Percentiles rank a stretch among this genome's conserved stretches.
These are phyloP conservation scores for Myotis brandtii DNA, from an alignment of 2,113 vertebrate genomes.

Conservation along the genomic window DNA sequence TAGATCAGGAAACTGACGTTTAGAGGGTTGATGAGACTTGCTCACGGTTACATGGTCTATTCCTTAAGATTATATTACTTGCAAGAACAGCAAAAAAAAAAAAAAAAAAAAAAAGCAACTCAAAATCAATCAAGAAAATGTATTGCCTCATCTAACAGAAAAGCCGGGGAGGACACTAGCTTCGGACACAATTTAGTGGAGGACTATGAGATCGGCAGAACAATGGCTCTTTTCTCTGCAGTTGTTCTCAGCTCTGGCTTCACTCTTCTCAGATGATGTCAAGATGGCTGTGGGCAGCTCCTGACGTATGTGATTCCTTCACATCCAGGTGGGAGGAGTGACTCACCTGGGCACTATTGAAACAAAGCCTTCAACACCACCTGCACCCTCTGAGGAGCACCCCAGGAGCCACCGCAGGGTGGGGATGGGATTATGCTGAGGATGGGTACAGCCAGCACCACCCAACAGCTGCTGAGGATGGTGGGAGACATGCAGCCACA, in stretches of 20 bases:
- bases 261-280: background rate
- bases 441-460: background rate
- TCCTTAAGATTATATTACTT: constrained; percentile 44
- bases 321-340: background rate
- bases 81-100: background rate
- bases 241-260: constrained; percentile 7
- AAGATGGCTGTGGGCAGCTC: background rate
- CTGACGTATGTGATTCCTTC: background rate
- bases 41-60: background rate
- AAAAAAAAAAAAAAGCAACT: background rate
- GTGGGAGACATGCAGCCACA: fast-evolving
- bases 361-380: background rate
- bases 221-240: background rate
- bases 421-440: background rate
- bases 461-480: background rate
- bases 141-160: background rate
- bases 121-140: constrained; percentile 17
- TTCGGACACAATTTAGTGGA: background rate
- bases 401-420: background rate
- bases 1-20: background rate
- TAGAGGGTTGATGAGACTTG: background rate
- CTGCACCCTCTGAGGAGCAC: background rate
- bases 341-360: background rate
- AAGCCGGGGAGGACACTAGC: background rate
- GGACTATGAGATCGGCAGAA: background rate